phyloP scores from a whole-genome alignment of 2,797 vertebrate species.

The Epinephelus malabaricus region DNA sequence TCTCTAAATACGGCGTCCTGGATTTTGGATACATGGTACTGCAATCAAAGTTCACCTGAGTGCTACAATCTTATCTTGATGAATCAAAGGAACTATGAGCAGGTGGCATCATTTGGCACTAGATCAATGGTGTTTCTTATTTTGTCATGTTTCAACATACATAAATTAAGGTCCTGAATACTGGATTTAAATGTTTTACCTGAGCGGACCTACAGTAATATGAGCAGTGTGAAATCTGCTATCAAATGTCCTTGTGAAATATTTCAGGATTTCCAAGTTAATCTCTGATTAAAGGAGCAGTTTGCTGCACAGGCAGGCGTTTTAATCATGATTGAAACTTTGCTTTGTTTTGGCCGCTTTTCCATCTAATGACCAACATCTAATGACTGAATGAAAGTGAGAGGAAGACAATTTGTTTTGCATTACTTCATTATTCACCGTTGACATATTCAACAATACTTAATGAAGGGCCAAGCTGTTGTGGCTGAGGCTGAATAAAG shows the following conservation, averaged over 20 bases:
- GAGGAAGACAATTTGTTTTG: background rate
- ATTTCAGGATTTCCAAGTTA: background rate
- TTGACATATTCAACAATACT: background rate
- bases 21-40: slow-evolving; percentile 15
- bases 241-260: background rate
- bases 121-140: background rate
- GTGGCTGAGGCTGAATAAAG: background rate
- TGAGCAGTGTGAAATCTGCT: background rate
- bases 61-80: slow-evolving; percentile 7
- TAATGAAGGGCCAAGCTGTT: slow-evolving; percentile 24
- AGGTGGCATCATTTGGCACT: background rate
- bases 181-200: background rate
- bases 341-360: background rate
- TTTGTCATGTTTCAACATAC: background rate
- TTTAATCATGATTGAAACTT: background rate
- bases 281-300: background rate
- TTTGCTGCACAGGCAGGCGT: no score
- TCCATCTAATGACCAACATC: background rate
- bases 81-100: slow-evolving; percentile 3
- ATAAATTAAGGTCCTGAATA: background rate
- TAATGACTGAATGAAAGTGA: background rate
- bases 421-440: background rate
- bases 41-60: slow-evolving; percentile 36
- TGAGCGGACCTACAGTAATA: background rate
- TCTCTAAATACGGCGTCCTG: slow-evolving; percentile 29